These are phyloP conservation scores for Hypselothyrea guttata DNA, from an alignment of 2,888 invertebrate genomes.

Conservation along the genomic window DNA sequence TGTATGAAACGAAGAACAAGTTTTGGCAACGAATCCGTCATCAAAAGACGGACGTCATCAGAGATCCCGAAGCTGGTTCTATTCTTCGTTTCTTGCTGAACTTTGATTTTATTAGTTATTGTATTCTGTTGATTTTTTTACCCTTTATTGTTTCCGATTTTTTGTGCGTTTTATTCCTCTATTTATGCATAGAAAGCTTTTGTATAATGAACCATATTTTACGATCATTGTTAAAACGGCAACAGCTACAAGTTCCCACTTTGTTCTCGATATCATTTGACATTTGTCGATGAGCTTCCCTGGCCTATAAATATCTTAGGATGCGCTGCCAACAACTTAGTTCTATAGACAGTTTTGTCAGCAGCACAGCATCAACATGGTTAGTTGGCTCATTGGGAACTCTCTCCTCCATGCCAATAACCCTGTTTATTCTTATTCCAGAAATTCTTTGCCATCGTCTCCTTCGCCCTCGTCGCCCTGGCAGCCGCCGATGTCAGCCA, in stretches of 20 bases:
- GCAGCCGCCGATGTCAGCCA: slow-evolving; percentile 66
- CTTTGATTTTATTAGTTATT: slow-evolving; percentile 35
- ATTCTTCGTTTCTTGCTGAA: slow-evolving; percentile 6
- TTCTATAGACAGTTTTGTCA: slow-evolving; percentile 51
- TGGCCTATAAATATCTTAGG: slow-evolving; percentile 65
- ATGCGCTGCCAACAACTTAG: slow-evolving; percentile 44
- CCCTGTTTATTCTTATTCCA: slow-evolving; percentile 2
- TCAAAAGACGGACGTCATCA: slow-evolving; percentile 18
- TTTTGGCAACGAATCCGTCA: slow-evolving; percentile 39
- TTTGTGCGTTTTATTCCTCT: slow-evolving; percentile 14
- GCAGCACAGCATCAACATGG: slow-evolving; percentile 51
- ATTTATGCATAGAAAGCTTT: slow-evolving; percentile 49
- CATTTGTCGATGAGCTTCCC: slow-evolving; percentile 43
- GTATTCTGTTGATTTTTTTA: slow-evolving; percentile 16
- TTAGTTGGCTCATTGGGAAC: no score
- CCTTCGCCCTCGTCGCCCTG: slow-evolving; percentile 59
- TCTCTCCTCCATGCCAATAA: no score
- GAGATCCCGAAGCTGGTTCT: slow-evolving; percentile 32
- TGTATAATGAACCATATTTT: slow-evolving; percentile 50
- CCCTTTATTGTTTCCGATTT: slow-evolving; percentile 8
- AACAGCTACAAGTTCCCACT: slow-evolving; percentile 34
- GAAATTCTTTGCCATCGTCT: slow-evolving; percentile 59
- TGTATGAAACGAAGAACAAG: not conserved
- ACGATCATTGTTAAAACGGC: slow-evolving; percentile 29
- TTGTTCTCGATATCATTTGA: slow-evolving; percentile 47